A percentile compares a stretch with the other conserved stretches of the same genome.
These are phyloP conservation scores for Pseudochaenichthys georgianus DNA, from an alignment of 2,797 vertebrate genomes.

Conservation along the genomic window DNA sequence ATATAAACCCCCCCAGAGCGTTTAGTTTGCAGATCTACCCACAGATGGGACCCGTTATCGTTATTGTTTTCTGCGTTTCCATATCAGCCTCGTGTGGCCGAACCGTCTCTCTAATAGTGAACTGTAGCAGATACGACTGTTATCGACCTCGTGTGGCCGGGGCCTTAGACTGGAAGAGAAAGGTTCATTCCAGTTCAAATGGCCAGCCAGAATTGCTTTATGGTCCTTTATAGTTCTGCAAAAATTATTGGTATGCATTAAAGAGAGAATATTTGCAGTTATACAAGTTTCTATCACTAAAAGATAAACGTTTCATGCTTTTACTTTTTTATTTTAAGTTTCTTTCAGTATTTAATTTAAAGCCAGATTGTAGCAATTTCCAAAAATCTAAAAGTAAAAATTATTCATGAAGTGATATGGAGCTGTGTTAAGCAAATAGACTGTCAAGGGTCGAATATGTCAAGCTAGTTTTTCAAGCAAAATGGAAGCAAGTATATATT, in stretches of 20 bases:
- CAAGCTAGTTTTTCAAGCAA: background rate
- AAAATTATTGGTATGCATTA: slow-evolving; percentile 17
- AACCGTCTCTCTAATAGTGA: too few relatives aligned
- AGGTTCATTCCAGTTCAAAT: slow-evolving; percentile 44
- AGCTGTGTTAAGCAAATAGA: background rate
- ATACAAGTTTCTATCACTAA: background rate
- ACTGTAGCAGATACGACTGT: too few relatives aligned
- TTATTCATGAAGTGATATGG: background rate
- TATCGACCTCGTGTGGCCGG: too few relatives aligned
- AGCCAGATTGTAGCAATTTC: background rate
- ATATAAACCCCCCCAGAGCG: too few relatives aligned
- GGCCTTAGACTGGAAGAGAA: slow-evolving; percentile 19
- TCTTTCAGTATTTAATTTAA: slow-evolving; percentile 7
- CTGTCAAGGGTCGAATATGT: background rate
- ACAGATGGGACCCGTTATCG: too few relatives aligned
- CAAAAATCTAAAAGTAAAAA: background rate
- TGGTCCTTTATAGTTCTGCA: slow-evolving; percentile 23
- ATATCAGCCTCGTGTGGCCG: too few relatives aligned
- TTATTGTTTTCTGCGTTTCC: too few relatives aligned
- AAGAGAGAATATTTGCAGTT: slow-evolving; percentile 12
- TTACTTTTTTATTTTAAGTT: background rate
- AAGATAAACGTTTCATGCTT: slow-evolving; percentile 22
- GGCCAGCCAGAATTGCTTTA: slow-evolving; percentile 14
- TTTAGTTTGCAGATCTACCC: too few relatives aligned
- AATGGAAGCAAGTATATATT: slow-evolving; percentile 17